Conservation (phyloP, 1,140 invertebrate species). For the Drosophila baimaii region DNA sequence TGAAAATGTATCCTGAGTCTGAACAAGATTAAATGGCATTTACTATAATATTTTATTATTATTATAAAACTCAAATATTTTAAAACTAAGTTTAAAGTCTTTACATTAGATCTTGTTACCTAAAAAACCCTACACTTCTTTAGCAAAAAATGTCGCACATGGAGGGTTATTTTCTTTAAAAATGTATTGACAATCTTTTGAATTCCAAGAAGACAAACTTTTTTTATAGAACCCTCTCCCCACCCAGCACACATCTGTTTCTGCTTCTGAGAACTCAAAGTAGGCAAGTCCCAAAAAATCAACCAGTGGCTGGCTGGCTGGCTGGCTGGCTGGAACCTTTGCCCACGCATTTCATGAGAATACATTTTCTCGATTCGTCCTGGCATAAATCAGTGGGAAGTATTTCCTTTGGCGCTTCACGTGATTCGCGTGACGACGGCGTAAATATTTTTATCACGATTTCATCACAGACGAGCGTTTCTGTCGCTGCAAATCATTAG, state of each 20-base stretch:
- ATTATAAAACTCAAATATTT: too few relatives aligned
- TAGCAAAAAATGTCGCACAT: neutral
- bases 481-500: constrained; percentile 65
- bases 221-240: neutral
- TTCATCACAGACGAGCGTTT: constrained; percentile 42
- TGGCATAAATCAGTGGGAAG: constrained; percentile 32
- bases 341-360: constrained; percentile 12
- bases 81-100: neutral
- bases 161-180: too few relatives aligned
- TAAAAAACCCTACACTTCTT: neutral
- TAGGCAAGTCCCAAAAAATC: neutral
- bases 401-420: constrained; percentile 13
- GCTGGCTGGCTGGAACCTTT: neutral
- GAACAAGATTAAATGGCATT: too few relatives aligned
- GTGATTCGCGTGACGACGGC: constrained; percentile 38
- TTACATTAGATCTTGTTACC: too few relatives aligned
- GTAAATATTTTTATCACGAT: constrained; percentile 47
- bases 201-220: neutral
- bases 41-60: neutral
- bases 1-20: too few relatives aligned
- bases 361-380: constrained; percentile 2
- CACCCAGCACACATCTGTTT: too few relatives aligned
- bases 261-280: constrained; percentile 3
- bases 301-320: neutral
- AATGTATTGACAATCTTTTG: neutral